Base-by-base conservation (phyloP, 2,888 invertebrate genomes). In the Lissonota sp. region DNA sequence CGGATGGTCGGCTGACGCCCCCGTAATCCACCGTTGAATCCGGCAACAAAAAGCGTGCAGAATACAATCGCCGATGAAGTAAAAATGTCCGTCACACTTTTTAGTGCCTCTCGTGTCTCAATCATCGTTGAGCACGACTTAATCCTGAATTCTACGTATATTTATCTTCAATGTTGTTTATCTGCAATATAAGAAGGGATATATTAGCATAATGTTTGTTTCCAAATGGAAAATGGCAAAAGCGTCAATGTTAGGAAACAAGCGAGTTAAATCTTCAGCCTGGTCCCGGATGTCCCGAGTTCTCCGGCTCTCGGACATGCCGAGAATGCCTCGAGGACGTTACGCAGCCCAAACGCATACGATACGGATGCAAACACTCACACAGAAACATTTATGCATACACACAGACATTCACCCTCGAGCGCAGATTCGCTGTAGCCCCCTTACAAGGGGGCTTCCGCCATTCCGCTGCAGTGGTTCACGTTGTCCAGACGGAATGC, bases 101-200 rank as follows among this genome's bases (percentile, higher is more conserved):
- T 58, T 74, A 37, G n/a, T 46, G 39, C 46, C 14, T 53, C 16
- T 49, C 10, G 12, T 46, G 57, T 26, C n/a, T 53, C 40, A 12
- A 42, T 14, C 14, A 46, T 64, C 1, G 42, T 53, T 16, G 26
- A 26, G 64, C 14, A 60, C 44, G 51, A 75, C 39, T 6, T n/a
- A 73, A 60, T 79, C 62, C 80, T 66, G 64, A 85, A 88, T 88
- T 84, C 86, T 84, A 80, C 79, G 67, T 70, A 79, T 74, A 83
- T 82, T 83, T 73, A 69, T 70, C 26, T 26, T 26, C 26, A 26
- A 26, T 26, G 26, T 26, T 26, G 26, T 26, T 26, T 3, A 26
- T 26, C 26, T 26, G 26, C 26, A 26, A 26, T 80, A 72, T 80
- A 85, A 84, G 83, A 86, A 86, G 83, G 86, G 86, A 80, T 64